Evolutionary conservation across 2,797 vertebrate genomes (phyloP).

Genomic region (Parauchenoglanis ngamensis): DNA sequence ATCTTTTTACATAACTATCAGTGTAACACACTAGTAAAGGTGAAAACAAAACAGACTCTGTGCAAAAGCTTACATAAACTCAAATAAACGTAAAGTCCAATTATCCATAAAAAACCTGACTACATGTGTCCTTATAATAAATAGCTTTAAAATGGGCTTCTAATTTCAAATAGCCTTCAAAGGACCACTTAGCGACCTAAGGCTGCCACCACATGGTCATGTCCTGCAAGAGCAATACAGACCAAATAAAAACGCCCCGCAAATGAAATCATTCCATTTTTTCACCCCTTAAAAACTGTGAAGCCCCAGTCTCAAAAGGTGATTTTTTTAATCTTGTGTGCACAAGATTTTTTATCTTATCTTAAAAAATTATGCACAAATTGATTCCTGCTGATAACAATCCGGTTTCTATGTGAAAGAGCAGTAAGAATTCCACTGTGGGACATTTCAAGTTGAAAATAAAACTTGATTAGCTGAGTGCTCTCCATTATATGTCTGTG

Average conservation of each 20-base stretch:
- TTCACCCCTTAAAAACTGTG: background rate
- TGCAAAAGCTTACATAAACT: background rate
- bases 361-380: no score
- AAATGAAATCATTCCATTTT: background rate
- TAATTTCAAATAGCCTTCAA: background rate
- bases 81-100: background rate
- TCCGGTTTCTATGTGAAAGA: no score
- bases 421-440: no score
- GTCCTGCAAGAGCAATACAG: slow-evolving; percentile 41
- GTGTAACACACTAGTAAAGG: background rate
- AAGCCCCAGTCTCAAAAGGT: no score
- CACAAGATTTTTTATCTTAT: no score
- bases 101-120: background rate
- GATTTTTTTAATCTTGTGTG: no score
- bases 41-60: background rate
- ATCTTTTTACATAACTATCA: background rate
- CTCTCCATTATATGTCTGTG: no score
- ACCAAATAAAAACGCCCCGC: background rate
- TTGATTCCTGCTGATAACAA: no score
- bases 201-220: slow-evolving; percentile 62
- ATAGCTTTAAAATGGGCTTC: background rate
- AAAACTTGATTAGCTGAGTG: no score
- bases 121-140: no score
- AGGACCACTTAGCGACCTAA: background rate
- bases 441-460: no score